Base-by-base conservation (phyloP, 2,113 vertebrate species). In the Pyrgilauda ruficollis region DNA sequence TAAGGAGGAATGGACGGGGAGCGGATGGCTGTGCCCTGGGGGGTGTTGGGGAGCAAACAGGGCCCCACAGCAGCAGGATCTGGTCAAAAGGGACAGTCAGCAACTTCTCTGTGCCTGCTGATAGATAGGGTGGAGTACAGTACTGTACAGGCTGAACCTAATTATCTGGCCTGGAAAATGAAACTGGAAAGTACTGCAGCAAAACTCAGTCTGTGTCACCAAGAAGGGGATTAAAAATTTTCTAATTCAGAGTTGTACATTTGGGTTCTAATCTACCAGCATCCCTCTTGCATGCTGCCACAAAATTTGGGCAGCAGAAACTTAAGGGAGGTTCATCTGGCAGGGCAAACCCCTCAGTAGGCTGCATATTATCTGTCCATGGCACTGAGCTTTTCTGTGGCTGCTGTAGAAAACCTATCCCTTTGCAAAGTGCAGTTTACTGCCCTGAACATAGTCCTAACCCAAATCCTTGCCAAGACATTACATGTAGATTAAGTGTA, bases 21-120 rank as follows among this genome's bases (percentile, higher is more conserved):
- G 49, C 35, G 28, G 44, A 49, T 0, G 4, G 47, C 37, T 73
- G 37, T 0, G 1, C 31, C 35, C 26, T 41, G 27, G 9, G 21
- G 81, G 28, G 6, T 69, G 28, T 16, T 9, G 15, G 53, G 22
- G 22, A 41, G 6, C 22, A 69, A 47, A n/a, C 31, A 46, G 27
- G 66, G 22, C 7, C 35, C 18, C 66, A 39, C 8, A 59, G 75
- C 74, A 94, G 53, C 47, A 78, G 52, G 24, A 35, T 63, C 70
- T 83, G 79, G 52, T 75, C 35, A 73, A 30, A 84, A n/a, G 41
- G 37, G 35, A 50, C 18, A 73, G 41, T 37, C 49, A 61, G 18
- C 23, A 76, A 41, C 53, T 56, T 69, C 80, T 49, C 73, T 84
- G 15, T 39, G 41, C 24, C 41, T 76, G 31, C 37, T 70, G 77